Conservation (phyloP, 2,888 invertebrate genomes). For the Campoplex capitator region DNA sequence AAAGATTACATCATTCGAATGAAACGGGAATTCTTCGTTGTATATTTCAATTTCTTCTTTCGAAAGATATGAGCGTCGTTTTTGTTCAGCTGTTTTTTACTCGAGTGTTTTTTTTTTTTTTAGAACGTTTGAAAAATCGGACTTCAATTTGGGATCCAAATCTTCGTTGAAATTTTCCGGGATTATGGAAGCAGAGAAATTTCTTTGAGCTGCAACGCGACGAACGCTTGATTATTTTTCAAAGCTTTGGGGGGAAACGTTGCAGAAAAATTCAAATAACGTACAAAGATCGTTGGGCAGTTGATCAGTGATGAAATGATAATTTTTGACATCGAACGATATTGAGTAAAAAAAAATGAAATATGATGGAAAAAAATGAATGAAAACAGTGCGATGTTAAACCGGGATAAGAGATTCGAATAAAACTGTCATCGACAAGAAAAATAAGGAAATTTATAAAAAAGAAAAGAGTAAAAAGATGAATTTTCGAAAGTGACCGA, state of each 20-base stretch:
- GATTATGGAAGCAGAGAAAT: no score
- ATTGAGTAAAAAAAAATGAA: background rate
- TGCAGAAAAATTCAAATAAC: no score
- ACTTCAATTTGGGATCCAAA: background rate
- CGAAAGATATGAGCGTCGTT: background rate
- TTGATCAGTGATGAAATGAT: background rate
- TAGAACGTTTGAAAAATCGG: background rate
- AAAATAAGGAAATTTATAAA: background rate
- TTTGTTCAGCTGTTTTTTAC: background rate
- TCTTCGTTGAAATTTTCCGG: no score
- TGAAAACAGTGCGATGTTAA: background rate
- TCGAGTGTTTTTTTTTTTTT: background rate
- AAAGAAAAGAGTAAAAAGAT: background rate
- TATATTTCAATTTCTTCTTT: background rate
- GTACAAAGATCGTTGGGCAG: no score
- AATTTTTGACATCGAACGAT: background rate
- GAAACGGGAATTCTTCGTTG: background rate
- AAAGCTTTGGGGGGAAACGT: no score
- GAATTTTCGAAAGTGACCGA: background rate
- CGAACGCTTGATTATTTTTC: no score
- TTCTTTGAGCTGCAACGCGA: no score
- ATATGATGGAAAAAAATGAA: background rate
- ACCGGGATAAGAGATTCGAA: background rate
- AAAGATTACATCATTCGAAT: background rate
- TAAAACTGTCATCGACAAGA: background rate